A percentile compares a stretch with the other conserved stretches of the same genome.
Evolutionary conservation across 2,797 vertebrate species (phyloP).

Genomic region (Jordanella pulchra): DNA sequence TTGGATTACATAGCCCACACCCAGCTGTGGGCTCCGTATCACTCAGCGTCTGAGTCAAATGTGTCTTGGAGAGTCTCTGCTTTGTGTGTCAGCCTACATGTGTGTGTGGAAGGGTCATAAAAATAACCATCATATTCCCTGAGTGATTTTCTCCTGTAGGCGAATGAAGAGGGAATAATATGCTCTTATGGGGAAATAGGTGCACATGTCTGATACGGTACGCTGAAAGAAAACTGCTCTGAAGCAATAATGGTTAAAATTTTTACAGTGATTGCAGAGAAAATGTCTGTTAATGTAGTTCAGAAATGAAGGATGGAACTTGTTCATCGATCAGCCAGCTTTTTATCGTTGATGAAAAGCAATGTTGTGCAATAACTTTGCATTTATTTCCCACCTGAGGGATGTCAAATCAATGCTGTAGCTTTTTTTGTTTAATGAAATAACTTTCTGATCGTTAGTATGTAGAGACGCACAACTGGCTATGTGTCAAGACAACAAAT

Average conservation of each 20-base stretch:
- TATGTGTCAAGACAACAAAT: too few relatives aligned
- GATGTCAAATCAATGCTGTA: too few relatives aligned
- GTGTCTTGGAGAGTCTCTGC: constrained; percentile 1
- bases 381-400: too few relatives aligned
- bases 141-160: constrained; percentile 49
- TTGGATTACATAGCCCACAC: constrained; percentile 44
- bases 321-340: neutral
- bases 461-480: too few relatives aligned
- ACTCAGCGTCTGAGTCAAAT: constrained; percentile 11
- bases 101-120: constrained; percentile 14
- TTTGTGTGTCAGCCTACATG: constrained; percentile 20
- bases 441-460: too few relatives aligned
- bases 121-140: constrained; percentile 41
- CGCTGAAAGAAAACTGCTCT: constrained; percentile 12
- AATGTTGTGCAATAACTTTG: too few relatives aligned
- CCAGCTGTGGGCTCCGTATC: constrained; percentile 39
- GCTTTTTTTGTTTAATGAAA: too few relatives aligned
- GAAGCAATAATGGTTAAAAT: constrained; percentile 3
- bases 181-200: constrained; percentile 29
- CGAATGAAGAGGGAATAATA: constrained; percentile 28
- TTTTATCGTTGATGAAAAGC: neutral
- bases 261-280: neutral
- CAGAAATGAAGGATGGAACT: neutral
- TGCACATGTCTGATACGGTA: constrained; percentile 13
- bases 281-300: constrained; percentile 2